phyloP scores from a whole-genome alignment of 2,797 vertebrate genomes.

The Tragelaphus oryx region DNA sequence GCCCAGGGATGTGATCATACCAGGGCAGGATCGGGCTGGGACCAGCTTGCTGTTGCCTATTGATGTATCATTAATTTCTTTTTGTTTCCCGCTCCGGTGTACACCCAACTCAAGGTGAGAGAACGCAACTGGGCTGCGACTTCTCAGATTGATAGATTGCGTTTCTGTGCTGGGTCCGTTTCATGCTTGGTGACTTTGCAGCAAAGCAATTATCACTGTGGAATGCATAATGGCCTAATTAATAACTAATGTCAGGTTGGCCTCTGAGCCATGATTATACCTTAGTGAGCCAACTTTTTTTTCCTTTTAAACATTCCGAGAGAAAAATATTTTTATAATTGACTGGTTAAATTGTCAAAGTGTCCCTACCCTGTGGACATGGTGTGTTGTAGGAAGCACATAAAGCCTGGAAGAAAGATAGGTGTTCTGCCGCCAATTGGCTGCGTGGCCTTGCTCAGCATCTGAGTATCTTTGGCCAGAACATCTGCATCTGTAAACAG shows the following conservation, averaged over 20 bases:
- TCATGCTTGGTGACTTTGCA: constrained; percentile 98
- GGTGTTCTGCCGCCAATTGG: neutral
- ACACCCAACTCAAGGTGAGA: constrained; percentile 90
- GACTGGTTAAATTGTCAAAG: constrained; percentile 80
- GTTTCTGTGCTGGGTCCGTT: constrained; percentile 82
- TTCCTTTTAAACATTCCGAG: constrained; percentile 81
- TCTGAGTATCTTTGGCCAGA: neutral
- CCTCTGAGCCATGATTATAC: constrained; percentile 94
- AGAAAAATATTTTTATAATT: constrained; percentile 85
- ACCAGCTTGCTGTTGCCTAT: constrained; percentile 5
- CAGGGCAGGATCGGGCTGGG: constrained; percentile 66
- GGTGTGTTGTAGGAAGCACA: neutral
- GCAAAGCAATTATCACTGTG: constrained; percentile 99
- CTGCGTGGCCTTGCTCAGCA: neutral
- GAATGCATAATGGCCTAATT: constrained; percentile 99
- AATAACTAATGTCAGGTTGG: constrained; percentile 99
- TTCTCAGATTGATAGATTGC: constrained; percentile 91
- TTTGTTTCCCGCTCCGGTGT: constrained; percentile 46
- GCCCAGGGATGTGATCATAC: neutral
- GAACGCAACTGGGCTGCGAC: constrained; percentile 75
- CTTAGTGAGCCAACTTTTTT: constrained; percentile 89
- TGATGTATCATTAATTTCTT: constrained; percentile 55
- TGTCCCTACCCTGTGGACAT: constrained; percentile 59
- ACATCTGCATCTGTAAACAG: neutral
- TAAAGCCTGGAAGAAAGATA: neutral